Conservation (phyloP, 2,888 invertebrate species). For the Uloborus plumipes region DNA sequence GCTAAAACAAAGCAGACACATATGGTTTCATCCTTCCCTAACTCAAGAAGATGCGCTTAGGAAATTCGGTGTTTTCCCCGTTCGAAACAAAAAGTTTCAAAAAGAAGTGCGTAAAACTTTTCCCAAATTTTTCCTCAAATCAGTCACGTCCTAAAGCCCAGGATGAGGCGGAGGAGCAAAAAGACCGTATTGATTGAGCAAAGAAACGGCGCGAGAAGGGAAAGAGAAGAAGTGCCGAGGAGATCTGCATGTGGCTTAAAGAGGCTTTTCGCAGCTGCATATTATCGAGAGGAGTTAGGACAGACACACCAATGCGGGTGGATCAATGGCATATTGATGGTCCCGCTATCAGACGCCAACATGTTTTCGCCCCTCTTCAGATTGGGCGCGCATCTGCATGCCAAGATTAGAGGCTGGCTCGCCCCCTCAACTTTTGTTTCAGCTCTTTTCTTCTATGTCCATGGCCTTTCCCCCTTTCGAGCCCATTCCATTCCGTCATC, state of each 20-base stretch:
- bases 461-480: too few species aligned
- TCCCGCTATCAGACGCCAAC: conserved; percentile 58
- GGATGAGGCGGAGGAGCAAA: not conserved
- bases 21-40: not conserved
- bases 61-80: not conserved
- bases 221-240: conserved; percentile 10
- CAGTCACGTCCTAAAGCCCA: conserved; percentile 29
- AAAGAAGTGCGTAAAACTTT: conserved; percentile 2
- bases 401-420: too few species aligned
- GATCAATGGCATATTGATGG: conserved; percentile 65
- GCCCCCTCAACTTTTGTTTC: too few species aligned
- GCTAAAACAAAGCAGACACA: not conserved
- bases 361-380: conserved; percentile 48
- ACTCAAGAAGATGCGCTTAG: not conserved
- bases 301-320: conserved; percentile 31
- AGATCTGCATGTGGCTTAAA: conserved; percentile 45
- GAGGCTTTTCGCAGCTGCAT: conserved; percentile 42
- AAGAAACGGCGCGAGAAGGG: not conserved
- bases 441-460: too few species aligned
- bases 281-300: conserved; percentile 34
- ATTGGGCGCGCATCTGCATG: conserved; percentile 45
- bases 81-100: not conserved
- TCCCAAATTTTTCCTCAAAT: conserved; percentile 19
- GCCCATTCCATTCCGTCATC: too few species aligned
- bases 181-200: conserved; percentile 21